phyloP scores from a whole-genome alignment of 2,888 invertebrate genomes.

The Crioceris asparagi region DNA sequence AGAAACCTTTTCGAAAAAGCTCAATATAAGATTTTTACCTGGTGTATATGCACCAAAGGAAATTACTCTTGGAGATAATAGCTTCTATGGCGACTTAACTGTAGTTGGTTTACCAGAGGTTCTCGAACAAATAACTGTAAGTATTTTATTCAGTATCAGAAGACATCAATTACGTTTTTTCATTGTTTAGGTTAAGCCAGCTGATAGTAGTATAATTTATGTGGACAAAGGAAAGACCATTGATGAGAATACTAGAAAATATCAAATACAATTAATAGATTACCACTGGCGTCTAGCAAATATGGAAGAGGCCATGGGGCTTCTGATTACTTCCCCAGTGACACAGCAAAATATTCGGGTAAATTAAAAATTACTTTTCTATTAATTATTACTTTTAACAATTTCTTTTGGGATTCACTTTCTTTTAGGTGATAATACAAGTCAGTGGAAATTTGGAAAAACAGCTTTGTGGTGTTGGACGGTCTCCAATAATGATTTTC shows the following conservation, averaged over 20 bases:
- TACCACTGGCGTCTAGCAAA: conserved; percentile 36
- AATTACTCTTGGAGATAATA: conserved; percentile 20
- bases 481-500: conserved; percentile 23
- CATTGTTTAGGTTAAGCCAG: conserved; percentile 30
- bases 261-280: conserved; percentile 31
- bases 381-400: neutral
- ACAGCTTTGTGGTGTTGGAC: conserved; percentile 16
- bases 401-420: conserved; percentile 4
- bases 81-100: conserved; percentile 28
- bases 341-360: conserved; percentile 32
- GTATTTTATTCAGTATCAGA: conserved; percentile 6
- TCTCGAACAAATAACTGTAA: conserved; percentile 44
- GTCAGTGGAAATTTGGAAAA: conserved; percentile 19
- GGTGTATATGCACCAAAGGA: conserved; percentile 28
- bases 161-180: no score
- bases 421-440: conserved; percentile 22
- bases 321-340: conserved; percentile 28
- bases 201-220: conserved; percentile 31
- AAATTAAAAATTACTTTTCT: conserved; percentile 1
- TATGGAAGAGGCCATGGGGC: conserved; percentile 31
- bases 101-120: conserved; percentile 47
- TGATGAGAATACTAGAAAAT: conserved; percentile 22
- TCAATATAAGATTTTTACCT: conserved; percentile 33
- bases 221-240: conserved; percentile 22
- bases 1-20: conserved; percentile 24